Evolutionary conservation across 2,113 vertebrate genomes (phyloP).

Genomic region (Hyperoodon ampullatus): DNA sequence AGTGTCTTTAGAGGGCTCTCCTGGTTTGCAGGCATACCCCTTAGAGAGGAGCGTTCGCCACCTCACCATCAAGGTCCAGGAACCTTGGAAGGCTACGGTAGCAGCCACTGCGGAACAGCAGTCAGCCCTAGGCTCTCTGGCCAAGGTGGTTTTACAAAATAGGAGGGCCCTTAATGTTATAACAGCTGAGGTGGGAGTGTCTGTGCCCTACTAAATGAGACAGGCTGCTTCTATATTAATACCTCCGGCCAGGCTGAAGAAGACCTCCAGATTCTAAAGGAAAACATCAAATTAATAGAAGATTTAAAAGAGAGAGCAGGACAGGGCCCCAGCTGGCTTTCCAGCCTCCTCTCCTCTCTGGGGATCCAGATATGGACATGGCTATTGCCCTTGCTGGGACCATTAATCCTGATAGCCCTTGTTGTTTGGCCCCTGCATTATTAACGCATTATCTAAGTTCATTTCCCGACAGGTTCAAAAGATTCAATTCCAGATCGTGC

Average conservation of each 20-base stretch:
- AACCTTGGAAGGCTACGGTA: too few species aligned
- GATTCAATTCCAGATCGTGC: too few species aligned
- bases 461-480: neutral
- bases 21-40: neutral
- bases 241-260: neutral
- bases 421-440: too few species aligned
- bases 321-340: too few species aligned
- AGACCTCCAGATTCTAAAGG: neutral
- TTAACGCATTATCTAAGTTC: too few species aligned
- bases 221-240: neutral
- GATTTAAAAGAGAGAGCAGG: too few species aligned
- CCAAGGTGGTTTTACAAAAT: neutral
- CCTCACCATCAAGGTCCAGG: too few species aligned
- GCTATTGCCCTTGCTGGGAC: too few species aligned
- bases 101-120: too few species aligned
- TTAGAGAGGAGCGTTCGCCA: neutral
- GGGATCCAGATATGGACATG: too few species aligned
- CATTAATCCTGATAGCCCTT: too few species aligned
- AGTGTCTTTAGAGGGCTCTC: neutral
- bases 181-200: neutral
- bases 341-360: too few species aligned
- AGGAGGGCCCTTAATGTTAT: neutral
- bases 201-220: neutral
- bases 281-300: neutral
- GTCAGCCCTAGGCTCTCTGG: neutral